Conservation (phyloP, 2,113 vertebrate genomes). For the Oreochromis niloticus region DNA sequence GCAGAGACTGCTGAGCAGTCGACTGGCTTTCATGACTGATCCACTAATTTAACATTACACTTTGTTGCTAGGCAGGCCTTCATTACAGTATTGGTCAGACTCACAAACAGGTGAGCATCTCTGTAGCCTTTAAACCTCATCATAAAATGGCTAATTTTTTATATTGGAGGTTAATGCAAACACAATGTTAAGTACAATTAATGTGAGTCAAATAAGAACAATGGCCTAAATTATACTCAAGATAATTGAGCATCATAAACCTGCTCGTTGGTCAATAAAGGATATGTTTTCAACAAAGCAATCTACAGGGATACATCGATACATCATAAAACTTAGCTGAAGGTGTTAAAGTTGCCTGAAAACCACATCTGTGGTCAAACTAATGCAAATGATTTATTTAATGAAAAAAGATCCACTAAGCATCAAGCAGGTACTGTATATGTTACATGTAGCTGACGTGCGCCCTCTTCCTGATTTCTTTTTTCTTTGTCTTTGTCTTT, state of each 20-base stretch:
- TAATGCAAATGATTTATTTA: background rate
- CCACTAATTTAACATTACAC: background rate
- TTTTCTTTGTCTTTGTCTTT: background rate
- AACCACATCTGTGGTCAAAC: background rate
- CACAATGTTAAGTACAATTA: background rate
- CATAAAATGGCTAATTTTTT: background rate
- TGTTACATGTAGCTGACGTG: background rate
- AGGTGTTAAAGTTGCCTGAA: background rate
- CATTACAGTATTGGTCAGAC: background rate
- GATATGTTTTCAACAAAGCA: background rate
- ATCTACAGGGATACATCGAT: background rate
- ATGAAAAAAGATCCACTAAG: background rate
- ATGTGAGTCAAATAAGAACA: background rate
- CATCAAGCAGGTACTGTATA: background rate
- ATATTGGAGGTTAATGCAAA: background rate
- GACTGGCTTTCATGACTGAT: background rate
- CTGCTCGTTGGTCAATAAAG: background rate
- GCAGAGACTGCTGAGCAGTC: background rate
- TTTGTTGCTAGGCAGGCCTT: background rate
- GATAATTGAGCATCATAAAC: background rate
- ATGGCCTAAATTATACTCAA: background rate
- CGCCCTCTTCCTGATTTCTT: background rate
- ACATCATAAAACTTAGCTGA: background rate
- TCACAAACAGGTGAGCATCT: background rate
- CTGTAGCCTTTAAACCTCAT: background rate